phyloP scores from a whole-genome alignment of 2,113 vertebrate species.

The Lepus americanus region DNA sequence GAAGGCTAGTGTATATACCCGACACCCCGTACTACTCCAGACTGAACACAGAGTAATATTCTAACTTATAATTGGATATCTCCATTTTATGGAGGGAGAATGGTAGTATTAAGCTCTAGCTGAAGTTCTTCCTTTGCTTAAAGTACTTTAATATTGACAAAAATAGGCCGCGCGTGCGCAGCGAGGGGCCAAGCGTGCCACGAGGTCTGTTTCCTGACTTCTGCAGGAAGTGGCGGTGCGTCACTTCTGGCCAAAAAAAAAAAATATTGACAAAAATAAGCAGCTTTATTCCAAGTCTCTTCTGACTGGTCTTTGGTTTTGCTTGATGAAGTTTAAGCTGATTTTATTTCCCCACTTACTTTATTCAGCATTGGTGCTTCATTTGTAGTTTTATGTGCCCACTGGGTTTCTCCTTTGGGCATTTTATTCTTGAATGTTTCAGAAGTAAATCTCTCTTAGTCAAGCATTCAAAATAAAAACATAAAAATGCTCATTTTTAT shows the following conservation, averaged over 20 bases:
- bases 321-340: neutral
- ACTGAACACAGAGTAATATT: neutral
- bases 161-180: neutral
- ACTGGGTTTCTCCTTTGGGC: conserved; percentile 36
- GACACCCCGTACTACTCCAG: neutral
- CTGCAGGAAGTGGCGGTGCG: too few relatives aligned
- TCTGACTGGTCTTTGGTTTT: neutral
- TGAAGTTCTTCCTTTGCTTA: neutral
- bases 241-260: too few relatives aligned
- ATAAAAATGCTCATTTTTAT: conserved; percentile 76
- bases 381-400: neutral
- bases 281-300: neutral
- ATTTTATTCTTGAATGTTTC: conserved; percentile 72
- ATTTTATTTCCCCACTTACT: conserved; percentile 18
- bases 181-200: too few relatives aligned
- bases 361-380: neutral
- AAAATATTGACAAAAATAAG: neutral
- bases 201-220: too few relatives aligned
- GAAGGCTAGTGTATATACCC: neutral
- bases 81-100: neutral
- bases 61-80: neutral
- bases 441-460: conserved; percentile 60
- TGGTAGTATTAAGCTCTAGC: neutral
- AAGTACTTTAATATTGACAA: neutral
- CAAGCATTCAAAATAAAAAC: conserved; percentile 68